These are phyloP conservation scores for Archilochus colubris DNA, from an alignment of 2,113 vertebrate species.

Conservation along the genomic window DNA sequence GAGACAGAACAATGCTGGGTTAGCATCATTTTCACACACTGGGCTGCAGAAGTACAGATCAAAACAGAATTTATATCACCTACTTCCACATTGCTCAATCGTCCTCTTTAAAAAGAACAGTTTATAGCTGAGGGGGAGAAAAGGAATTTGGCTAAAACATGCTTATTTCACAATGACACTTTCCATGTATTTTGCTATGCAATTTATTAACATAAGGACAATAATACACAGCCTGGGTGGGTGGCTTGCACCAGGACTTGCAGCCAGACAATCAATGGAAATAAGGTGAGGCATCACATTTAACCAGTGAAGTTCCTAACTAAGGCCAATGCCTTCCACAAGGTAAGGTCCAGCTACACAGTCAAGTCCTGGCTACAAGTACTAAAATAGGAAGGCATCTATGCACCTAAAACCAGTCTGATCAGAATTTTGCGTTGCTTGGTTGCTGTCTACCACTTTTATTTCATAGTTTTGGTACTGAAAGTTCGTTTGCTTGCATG, in stretches of 20 bases:
- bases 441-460: not conserved
- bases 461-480: not conserved
- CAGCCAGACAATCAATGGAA: not conserved
- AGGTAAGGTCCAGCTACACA: not conserved
- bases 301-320: not conserved
- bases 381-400: not conserved
- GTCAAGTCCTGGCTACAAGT: not conserved
- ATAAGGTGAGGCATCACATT: not conserved
- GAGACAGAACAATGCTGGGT: slow-evolving; percentile 12
- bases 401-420: not conserved
- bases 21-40: not conserved
- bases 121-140: not conserved
- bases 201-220: not conserved
- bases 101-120: not conserved
- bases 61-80: not conserved
- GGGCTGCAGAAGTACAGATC: not conserved
- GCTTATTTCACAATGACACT: not conserved
- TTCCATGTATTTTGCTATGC: not conserved
- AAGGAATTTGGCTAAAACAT: not conserved
- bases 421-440: not conserved
- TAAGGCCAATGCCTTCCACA: not conserved
- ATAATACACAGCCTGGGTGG: not conserved
- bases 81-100: not conserved
- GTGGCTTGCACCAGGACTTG: not conserved
- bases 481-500: not conserved